Evolutionary conservation across 2,797 vertebrate genomes (phyloP).

Genomic region (Holocentrus rufus): DNA sequence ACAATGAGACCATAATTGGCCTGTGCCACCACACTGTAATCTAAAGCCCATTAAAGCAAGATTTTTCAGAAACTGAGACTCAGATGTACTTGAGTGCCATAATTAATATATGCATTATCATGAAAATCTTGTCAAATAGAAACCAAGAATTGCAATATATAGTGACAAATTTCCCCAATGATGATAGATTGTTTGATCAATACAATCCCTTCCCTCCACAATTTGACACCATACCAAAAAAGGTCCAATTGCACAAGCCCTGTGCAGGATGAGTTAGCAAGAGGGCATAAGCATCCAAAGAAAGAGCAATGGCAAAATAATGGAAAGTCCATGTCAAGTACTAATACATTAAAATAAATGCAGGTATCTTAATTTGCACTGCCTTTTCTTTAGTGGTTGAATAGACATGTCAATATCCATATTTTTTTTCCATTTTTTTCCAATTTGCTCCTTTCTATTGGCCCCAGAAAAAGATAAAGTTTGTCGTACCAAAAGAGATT

Average conservation of each 20-base stretch:
- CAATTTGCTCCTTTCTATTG: conserved; percentile 77
- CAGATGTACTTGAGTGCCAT: neutral
- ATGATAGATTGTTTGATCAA: conserved; percentile 29
- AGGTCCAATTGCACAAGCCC: conserved; percentile 37
- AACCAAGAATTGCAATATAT: neutral
- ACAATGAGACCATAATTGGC: neutral
- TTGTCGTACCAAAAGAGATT: conserved; percentile 73
- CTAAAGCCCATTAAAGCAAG: neutral
- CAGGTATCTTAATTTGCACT: rapidly evolving
- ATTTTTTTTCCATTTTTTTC: conserved; percentile 85
- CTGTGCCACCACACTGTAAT: neutral
- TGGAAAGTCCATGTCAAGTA: conserved; percentile 55
- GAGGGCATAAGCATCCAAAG: conserved; percentile 64
- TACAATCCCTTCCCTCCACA: conserved; percentile 31
- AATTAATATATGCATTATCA: neutral
- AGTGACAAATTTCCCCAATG: neutral
- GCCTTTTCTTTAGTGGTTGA: neutral
- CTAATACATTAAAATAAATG: neutral
- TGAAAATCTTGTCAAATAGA: neutral
- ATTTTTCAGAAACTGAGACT: neutral
- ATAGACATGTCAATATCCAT: neutral
- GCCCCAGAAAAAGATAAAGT: conserved; percentile 76
- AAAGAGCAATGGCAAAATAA: conserved; percentile 68
- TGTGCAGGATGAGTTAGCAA: conserved; percentile 69
- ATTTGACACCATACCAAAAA: conserved; percentile 51